Conservation (phyloP, 1,140 invertebrate species). For the Papilio machaon region DNA sequence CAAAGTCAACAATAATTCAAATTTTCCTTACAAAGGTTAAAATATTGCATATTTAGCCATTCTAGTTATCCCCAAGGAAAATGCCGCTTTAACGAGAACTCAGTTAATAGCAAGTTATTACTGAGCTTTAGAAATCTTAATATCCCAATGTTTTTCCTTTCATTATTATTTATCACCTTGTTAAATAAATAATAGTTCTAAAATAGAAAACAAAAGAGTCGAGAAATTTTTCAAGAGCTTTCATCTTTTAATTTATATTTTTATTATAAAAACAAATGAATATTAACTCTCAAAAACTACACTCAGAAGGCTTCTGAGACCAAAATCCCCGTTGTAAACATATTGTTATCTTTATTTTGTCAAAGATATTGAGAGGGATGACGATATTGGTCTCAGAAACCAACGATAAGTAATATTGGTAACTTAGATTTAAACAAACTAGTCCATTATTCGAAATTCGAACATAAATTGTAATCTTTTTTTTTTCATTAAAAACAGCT, state of each 20-base stretch:
- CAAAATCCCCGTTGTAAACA: too few relatives aligned
- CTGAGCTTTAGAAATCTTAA: neutral
- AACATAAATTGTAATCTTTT: too few relatives aligned
- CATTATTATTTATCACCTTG: neutral
- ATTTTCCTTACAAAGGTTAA: conserved; percentile 12
- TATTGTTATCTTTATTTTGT: too few relatives aligned
- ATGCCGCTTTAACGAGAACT: conserved; percentile 1
- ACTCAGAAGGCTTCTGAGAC: too few relatives aligned
- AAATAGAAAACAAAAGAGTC: neutral
- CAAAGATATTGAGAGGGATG: too few relatives aligned
- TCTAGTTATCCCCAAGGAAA: conserved; percentile 19
- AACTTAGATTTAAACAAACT: too few relatives aligned
- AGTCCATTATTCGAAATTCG: too few relatives aligned
- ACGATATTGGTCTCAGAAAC: too few relatives aligned
- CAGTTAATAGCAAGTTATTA: neutral
- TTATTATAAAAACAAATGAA: too few relatives aligned
- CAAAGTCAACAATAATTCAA: conserved; percentile 11
- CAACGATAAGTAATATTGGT: too few relatives aligned
- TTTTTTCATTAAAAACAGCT: too few relatives aligned
- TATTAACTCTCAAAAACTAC: too few relatives aligned
- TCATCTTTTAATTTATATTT: neutral
- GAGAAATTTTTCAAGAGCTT: neutral
- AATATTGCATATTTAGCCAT: conserved; percentile 11
- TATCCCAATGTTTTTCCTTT: neutral
- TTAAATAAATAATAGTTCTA: neutral